Evolutionary conservation across 2,797 vertebrate genomes (phyloP), one percentile per base, ranked within the genome.

Genomic region (Gila robusta): DNA sequence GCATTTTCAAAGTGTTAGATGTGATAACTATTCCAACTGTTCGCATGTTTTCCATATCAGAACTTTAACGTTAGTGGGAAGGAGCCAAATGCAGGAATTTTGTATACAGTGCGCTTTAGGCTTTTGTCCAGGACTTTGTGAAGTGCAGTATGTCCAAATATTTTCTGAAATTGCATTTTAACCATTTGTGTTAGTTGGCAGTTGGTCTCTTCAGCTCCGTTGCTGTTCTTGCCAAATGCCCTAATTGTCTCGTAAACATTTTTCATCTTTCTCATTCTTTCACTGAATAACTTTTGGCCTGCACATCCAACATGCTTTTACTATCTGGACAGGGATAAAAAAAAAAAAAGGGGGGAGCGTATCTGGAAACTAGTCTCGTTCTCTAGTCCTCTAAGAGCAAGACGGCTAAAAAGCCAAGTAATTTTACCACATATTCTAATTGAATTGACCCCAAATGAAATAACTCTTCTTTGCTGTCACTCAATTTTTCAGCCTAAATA

Each of bases 211-310:
- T 90, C 84, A 37, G 84, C 79, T 86, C 84, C 35, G 89, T 86
- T 84, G 79, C 89, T 87, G 85, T 79, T 89, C 81, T 87, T 91
- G 88, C 92, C 92, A 93, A 87, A 91, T 91, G 89, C 86, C 89
- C 89, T 93, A 92, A 93, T 92, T 93, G 85, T 92, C 89, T 85
- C 87, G 89, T 93, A 93, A 93, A 93, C 86, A 90, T 92, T 91
- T 92, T 91, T 91, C 71, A 69, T 69, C 59, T 44, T 70, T 78
- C 52, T 89, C 70, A 66, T 85, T 83, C 26, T 87, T 85, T 84
- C 47, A 62, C 84, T 47, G 87, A 91, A 93, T 90, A 92, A 84
- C 81, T 87, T 84, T 84, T 84, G 79, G 91, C 85, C 90, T 39
- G 23, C 84, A 86, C 87, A 87, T 89, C 87, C 82, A 89, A 80